phyloP scores from a whole-genome alignment of 2,797 vertebrate species.

The Pipistrellus pygmaeus region DNA sequence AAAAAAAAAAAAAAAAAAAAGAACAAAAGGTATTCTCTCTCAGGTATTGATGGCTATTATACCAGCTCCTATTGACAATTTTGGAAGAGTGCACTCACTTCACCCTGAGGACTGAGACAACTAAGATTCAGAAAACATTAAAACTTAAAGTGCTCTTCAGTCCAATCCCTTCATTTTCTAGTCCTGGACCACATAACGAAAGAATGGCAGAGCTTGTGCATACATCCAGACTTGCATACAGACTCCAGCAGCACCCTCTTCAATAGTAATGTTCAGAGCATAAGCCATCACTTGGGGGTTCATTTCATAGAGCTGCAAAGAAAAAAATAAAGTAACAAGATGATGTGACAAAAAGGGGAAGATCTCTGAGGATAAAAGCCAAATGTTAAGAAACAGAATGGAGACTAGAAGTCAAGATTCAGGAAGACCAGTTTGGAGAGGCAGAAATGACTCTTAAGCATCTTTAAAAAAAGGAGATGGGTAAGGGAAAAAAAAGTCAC shows the following conservation, averaged over 20 bases:
- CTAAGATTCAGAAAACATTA: constrained; percentile 15
- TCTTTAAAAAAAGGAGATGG: constrained; percentile 5
- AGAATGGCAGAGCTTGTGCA: neutral
- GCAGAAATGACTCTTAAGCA: constrained; percentile 22
- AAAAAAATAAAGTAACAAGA: neutral
- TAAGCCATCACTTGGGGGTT: neutral
- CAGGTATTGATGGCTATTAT: neutral
- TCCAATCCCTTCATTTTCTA: neutral
- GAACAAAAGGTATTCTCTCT: constrained; percentile 19
- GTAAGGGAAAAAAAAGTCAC: neutral
- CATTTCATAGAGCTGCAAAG: neutral
- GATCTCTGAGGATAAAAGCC: neutral
- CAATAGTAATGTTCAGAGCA: neutral
- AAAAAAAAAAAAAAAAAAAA: no score
- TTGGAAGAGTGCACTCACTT: constrained; percentile 23
- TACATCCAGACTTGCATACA: neutral
- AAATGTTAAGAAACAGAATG: neutral
- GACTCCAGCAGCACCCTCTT: neutral
- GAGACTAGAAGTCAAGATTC: neutral
- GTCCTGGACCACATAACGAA: neutral
- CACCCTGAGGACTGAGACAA: neutral
- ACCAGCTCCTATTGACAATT: neutral
- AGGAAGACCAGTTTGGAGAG: constrained; percentile 1
- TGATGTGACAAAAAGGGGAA: neutral
- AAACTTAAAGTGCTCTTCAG: neutral